Base-by-base conservation (phyloP, 2,888 invertebrate genomes). In the Drosophila atroscutellata region DNA sequence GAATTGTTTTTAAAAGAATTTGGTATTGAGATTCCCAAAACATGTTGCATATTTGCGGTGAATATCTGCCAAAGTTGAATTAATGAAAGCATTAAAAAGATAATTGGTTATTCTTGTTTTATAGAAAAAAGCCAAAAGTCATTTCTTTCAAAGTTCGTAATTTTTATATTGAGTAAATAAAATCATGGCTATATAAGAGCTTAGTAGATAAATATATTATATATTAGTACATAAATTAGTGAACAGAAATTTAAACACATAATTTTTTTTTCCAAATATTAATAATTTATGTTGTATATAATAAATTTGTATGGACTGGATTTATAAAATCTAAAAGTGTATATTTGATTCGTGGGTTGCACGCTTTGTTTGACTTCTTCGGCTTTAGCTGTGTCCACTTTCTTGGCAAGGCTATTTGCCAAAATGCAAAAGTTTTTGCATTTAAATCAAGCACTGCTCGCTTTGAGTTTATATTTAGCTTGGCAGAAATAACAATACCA, bases 351-450 rank as follows among this genome's bases (percentile, higher is more conserved):
- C 81, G 81, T 37, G 34, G 50, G 18, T 0, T 18, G 8, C 1
- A 4, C 34, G 30, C 8, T 15, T 26, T 39, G 30, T 26, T 30
- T 18, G 28, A 28, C 2, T 37, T 56, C 5, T 55, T 50, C 18
- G 42, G 34, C 20, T 47, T 67, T 37, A 4, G 64, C 30, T 51
- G 62, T 56, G 57, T 68, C 63, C 52, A 66, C 47, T 73, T 84
- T 81, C 60, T 69, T 86, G 81, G 81, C 81, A 81, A 63, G 49
- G 59, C 58, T 36, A 57, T 70, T 68, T 72, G 83, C 76, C 81
- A 72, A 76, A 82, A 74, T 75, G 66, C 62, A 78, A 75, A 83
- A 86, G 62, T 83, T 83, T 84, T 86, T 83, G 77, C 77, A 74
- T 84, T 78, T 84, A 81, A 84, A 84, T 83, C 75, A 78, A 79